Evolutionary conservation across 2,888 invertebrate species (phyloP).

Genomic region (Esperia sulphurella): DNA sequence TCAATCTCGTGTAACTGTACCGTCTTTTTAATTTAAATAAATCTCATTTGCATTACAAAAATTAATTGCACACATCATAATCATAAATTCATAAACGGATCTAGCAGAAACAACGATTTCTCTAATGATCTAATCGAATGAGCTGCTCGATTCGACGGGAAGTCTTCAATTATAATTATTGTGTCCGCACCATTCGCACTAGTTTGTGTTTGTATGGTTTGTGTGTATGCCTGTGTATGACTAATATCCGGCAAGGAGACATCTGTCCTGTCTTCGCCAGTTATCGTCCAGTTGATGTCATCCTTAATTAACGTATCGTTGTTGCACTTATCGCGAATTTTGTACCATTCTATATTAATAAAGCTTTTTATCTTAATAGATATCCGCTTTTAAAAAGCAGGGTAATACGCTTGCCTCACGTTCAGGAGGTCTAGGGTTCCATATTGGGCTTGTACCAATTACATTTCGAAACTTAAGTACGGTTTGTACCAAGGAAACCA

Average conservation of each 20-base stretch:
- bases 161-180: constrained; percentile 68
- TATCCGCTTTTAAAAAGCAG: no score
- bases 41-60: constrained; percentile 18
- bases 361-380: neutral
- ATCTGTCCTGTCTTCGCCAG: constrained; percentile 48
- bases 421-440: no score
- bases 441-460: no score
- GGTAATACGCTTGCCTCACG: no score
- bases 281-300: constrained; percentile 46
- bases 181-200: constrained; percentile 56
- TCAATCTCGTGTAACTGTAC: no score
- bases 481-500: no score
- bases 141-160: constrained; percentile 50
- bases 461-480: no score
- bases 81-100: constrained; percentile 7
- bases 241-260: constrained; percentile 65
- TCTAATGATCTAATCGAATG: constrained; percentile 23
- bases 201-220: constrained; percentile 33
- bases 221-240: constrained; percentile 50
- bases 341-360: constrained; percentile 9
- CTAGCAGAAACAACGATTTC: constrained; percentile 8
- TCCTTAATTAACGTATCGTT: constrained; percentile 36
- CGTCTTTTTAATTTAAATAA: no score
- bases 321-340: constrained; percentile 26
- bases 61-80: constrained; percentile 3